These are phyloP conservation scores for Aquatica leii DNA, from an alignment of 2,888 invertebrate species.

Conservation along the genomic window DNA sequence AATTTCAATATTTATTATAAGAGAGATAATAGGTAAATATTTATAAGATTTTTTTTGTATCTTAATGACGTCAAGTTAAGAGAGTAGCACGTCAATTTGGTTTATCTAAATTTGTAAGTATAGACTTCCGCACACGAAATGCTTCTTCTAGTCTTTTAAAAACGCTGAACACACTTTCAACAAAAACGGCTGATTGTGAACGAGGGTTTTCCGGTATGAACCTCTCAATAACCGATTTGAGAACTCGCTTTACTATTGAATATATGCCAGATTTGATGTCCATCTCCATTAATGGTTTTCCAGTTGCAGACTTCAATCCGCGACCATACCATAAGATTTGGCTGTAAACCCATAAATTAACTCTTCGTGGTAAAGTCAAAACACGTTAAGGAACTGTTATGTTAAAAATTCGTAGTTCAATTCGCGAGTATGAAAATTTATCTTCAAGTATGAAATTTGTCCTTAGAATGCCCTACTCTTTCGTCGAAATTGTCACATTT, in stretches of 20 bases:
- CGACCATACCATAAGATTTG: constrained; percentile 10
- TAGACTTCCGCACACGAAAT: not conserved
- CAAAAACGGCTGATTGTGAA: constrained; percentile 1
- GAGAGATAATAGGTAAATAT: not conserved
- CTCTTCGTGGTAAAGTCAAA: not conserved
- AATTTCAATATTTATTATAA: not conserved
- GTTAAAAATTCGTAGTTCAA: too few species aligned
- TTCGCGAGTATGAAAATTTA: too few species aligned
- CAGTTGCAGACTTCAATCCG: constrained; percentile 19
- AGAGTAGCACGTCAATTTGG: not conserved
- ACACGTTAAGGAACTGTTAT: not conserved
- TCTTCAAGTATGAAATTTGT: too few species aligned
- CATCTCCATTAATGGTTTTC: constrained; percentile 10
- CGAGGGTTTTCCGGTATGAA: not conserved
- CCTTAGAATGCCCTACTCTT: too few species aligned
- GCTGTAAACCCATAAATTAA: constrained; percentile 8
- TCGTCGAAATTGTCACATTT: too few species aligned
- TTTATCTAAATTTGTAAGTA: not conserved
- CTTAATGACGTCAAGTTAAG: not conserved
- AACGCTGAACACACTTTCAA: constrained; percentile 3
- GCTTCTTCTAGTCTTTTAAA: not conserved
- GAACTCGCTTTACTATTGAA: not conserved
- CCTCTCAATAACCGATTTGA: not conserved
- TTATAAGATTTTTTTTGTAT: not conserved
- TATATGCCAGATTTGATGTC: constrained; percentile 2